Evolutionary conservation across 2,888 invertebrate genomes (phyloP).

Genomic region (Platynereis dumerilii): DNA sequence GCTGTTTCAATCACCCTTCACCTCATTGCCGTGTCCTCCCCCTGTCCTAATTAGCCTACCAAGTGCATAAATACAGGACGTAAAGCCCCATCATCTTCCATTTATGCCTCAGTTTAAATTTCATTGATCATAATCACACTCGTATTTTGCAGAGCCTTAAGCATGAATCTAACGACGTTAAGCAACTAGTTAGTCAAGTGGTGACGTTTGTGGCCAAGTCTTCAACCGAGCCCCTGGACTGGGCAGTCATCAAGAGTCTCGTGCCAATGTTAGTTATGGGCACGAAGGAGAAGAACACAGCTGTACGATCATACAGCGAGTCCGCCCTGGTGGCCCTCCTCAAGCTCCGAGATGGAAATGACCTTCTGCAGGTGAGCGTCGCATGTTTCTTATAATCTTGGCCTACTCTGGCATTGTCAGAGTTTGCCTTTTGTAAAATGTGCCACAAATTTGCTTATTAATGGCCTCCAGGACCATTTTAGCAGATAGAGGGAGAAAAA

Average conservation of each 20-base stretch:
- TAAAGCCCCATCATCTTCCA: no score
- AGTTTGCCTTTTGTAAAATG: no score
- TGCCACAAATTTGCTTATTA: no score
- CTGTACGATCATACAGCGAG: slow-evolving; percentile 93
- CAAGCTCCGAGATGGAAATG: slow-evolving; percentile 75
- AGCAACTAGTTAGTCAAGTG: slow-evolving; percentile 85
- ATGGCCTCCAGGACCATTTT: no score
- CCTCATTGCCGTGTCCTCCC: no score
- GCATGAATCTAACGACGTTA: slow-evolving; percentile 91
- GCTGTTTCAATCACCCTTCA: no score
- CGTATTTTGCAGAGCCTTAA: slow-evolving; percentile 74
- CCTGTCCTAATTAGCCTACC: no score
- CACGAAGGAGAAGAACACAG: slow-evolving; percentile 96
- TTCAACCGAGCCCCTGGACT: slow-evolving; percentile 27
- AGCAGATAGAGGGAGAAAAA: no score
- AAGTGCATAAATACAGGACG: no score
- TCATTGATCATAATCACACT: no score
- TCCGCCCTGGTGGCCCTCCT: slow-evolving; percentile 87
- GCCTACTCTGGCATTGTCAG: background rate
- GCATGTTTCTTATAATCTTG: background rate
- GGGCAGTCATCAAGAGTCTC: slow-evolving; percentile 33
- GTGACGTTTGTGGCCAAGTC: slow-evolving; percentile 77
- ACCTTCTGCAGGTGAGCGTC: slow-evolving; percentile 44
- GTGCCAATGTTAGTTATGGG: slow-evolving; percentile 95
- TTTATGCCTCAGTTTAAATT: no score